phyloP scores from a whole-genome alignment of 1,140 invertebrate genomes.

The Charaxes varanes region DNA sequence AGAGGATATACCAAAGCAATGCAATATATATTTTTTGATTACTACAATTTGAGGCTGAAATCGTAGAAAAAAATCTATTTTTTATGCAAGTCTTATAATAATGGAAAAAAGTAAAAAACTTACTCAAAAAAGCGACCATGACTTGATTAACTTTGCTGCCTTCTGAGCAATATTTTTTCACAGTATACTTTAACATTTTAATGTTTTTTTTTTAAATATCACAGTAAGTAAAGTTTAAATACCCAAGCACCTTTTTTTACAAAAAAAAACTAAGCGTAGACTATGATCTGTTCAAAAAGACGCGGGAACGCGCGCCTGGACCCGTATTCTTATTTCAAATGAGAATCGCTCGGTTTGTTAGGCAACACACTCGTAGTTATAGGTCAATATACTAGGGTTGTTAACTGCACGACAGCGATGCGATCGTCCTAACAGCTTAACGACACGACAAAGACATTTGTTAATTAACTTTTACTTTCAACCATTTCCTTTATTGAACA shows the following conservation, averaged over 20 bases:
- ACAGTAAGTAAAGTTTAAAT: too few species aligned
- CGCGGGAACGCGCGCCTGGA: slow-evolving; percentile 27
- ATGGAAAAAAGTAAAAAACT: slow-evolving; percentile 30
- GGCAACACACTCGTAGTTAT: neutral
- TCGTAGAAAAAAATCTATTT: too few species aligned
- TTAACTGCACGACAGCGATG: neutral
- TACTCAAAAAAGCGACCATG: slow-evolving; percentile 45
- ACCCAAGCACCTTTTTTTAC: too few species aligned
- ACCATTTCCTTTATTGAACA: too few species aligned
- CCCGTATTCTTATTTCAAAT: slow-evolving; percentile 30
- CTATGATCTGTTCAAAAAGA: slow-evolving; percentile 10
- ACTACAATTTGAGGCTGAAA: too few species aligned
- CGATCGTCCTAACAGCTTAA: too few species aligned
- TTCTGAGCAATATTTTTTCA: slow-evolving; percentile 62
- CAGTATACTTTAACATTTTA: slow-evolving; percentile 62
- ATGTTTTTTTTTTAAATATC: slow-evolving; percentile 5
- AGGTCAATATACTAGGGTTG: neutral
- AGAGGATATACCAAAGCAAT: too few species aligned
- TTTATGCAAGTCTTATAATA: too few species aligned
- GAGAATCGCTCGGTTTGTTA: slow-evolving; percentile 16
- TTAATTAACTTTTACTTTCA: too few species aligned
- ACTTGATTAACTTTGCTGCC: slow-evolving; percentile 59
- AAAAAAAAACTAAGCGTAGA: slow-evolving; percentile 5
- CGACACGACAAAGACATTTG: too few species aligned
- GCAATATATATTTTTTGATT: too few species aligned